phyloP scores from a whole-genome alignment of 1,140 invertebrate species.

The Zaprionus africanus region DNA sequence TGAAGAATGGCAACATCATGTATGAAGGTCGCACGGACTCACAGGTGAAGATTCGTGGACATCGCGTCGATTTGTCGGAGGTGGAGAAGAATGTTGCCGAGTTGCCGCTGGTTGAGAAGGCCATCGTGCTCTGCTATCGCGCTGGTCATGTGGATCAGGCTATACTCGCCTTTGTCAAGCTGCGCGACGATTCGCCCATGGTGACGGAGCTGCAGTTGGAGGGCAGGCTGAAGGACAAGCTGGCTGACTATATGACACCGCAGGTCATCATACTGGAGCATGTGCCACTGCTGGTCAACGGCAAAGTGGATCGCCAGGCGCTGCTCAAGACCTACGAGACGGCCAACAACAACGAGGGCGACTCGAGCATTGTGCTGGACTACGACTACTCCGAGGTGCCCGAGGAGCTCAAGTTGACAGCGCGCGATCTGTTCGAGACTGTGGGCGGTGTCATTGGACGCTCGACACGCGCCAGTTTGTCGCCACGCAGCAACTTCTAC shows the following conservation, averaged over 20 bases:
- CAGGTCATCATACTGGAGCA: slow-evolving; percentile 89
- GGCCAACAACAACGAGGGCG: slow-evolving; percentile 86
- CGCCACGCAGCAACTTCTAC: slow-evolving; percentile 90
- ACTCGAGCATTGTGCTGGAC: slow-evolving; percentile 83
- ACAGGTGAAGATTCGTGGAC: slow-evolving; percentile 94
- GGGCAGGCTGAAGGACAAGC: slow-evolving; percentile 86
- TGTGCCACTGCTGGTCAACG: slow-evolving; percentile 92
- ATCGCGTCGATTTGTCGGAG: slow-evolving; percentile 93
- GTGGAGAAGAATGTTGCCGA: slow-evolving; percentile 88
- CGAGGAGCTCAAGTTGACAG: slow-evolving; percentile 86
- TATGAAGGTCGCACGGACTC: slow-evolving; percentile 94
- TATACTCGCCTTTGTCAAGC: slow-evolving; percentile 90
- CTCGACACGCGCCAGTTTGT: slow-evolving; percentile 86
- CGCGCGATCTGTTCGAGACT: slow-evolving; percentile 89
- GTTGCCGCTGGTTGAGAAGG: slow-evolving; percentile 77
- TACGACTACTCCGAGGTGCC: slow-evolving; percentile 87
- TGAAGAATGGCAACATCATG: slow-evolving; percentile 89
- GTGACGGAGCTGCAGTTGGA: slow-evolving; percentile 88
- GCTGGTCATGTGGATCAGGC: slow-evolving; percentile 89
- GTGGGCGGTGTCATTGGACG: slow-evolving; percentile 89
- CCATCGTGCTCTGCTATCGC: slow-evolving; percentile 91
- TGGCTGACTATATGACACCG: slow-evolving; percentile 92
- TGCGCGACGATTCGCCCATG: slow-evolving; percentile 85
- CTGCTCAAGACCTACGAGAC: slow-evolving; percentile 90
- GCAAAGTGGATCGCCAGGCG: slow-evolving; percentile 92